Conservation (phyloP, 35 echinoderm and acorn worm species). For the Ophioderma brevispina region DNA sequence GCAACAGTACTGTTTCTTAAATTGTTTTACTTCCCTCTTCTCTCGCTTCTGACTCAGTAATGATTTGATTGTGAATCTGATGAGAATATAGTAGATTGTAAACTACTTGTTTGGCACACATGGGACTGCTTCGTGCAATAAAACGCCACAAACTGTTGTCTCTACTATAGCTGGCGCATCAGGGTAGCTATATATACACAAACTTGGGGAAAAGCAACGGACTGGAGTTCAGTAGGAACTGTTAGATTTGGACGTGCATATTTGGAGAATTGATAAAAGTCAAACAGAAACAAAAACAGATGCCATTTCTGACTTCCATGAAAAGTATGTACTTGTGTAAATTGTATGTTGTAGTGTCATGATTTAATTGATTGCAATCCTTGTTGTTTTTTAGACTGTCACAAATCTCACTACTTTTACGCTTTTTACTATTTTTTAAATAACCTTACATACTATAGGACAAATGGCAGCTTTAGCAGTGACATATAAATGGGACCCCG, state of each 20-base stretch:
- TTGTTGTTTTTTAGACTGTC: neutral
- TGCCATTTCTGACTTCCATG: neutral
- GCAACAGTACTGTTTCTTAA: too few species aligned
- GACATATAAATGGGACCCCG: too few species aligned
- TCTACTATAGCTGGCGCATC: neutral
- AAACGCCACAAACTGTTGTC: neutral
- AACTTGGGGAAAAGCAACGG: neutral
- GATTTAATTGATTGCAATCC: too few species aligned
- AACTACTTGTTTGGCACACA: neutral
- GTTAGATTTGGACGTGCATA: conserved; percentile 94
- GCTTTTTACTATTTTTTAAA: too few species aligned
- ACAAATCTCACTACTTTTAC: too few species aligned
- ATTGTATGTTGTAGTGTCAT: too few species aligned
- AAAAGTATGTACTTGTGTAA: neutral
- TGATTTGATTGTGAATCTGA: too few species aligned
- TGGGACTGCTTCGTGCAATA: neutral
- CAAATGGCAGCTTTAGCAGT: too few species aligned
- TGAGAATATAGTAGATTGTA: too few species aligned
- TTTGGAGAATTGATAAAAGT: conserved; percentile 70
- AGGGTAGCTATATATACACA: neutral
- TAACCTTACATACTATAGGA: too few species aligned
- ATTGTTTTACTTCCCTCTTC: too few species aligned
- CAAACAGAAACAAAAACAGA: neutral
- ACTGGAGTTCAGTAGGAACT: neutral
- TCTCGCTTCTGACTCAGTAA: too few species aligned